These are phyloP conservation scores for Eptesicus fuscus DNA, from an alignment of 2,113 vertebrate species.

Conservation along the genomic window DNA sequence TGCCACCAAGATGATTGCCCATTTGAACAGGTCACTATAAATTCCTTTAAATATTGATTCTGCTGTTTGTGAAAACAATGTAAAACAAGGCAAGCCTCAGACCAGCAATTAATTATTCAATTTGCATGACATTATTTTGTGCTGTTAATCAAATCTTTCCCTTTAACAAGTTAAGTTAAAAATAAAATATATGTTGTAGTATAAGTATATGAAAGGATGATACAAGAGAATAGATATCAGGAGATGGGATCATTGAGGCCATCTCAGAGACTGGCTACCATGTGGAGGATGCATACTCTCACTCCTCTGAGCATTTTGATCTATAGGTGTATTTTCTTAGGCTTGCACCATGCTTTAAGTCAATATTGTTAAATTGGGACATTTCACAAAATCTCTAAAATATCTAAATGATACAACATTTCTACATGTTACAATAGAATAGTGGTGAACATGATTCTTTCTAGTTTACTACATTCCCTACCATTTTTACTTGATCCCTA, in stretches of 20 bases:
- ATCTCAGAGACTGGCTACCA: background rate
- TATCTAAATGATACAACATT: background rate
- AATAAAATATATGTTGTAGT: conserved; percentile 58
- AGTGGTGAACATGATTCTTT: background rate
- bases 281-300: background rate
- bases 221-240: background rate
- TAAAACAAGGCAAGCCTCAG: conserved; percentile 70
- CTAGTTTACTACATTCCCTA: background rate
- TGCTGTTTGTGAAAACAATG: conserved; percentile 46
- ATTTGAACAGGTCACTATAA: background rate
- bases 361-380: background rate
- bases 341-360: background rate
- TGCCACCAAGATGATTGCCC: conserved; percentile 59
- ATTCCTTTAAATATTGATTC: conserved; percentile 40
- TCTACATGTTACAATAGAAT: background rate
- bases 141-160: conserved; percentile 74
- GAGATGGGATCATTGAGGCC: background rate
- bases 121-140: conserved; percentile 66
- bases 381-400: background rate
- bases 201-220: background rate
- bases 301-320: background rate
- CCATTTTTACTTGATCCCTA: background rate
- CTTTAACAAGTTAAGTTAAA: conserved; percentile 61
- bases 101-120: conserved; percentile 81
- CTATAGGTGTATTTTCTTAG: background rate